Conservation (phyloP, 2,888 invertebrate species). For the Aquatica leii region DNA sequence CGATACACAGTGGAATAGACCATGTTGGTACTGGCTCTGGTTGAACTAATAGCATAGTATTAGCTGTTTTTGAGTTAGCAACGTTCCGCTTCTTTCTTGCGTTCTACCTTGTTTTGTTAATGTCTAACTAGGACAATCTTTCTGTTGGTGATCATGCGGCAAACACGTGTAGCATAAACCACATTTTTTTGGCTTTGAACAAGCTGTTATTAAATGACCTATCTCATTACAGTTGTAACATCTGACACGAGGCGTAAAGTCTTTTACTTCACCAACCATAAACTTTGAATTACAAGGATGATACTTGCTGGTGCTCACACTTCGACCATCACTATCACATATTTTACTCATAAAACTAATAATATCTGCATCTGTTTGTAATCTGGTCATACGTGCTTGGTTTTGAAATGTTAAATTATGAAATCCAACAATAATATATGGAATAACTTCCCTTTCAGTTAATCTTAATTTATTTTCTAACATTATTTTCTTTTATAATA, state of each 20-base stretch:
- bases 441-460: background rate
- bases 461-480: background rate
- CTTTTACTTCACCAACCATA: background rate
- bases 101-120: too few relatives aligned
- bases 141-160: background rate
- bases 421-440: background rate
- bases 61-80: background rate
- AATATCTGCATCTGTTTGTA: too few relatives aligned
- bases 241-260: background rate
- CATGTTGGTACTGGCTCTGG: background rate
- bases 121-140: background rate
- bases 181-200: background rate
- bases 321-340: background rate
- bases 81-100: background rate
- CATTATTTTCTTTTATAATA: background rate
- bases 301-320: background rate
- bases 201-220: too few relatives aligned
- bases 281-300: background rate
- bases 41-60: background rate
- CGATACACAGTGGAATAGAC: background rate
- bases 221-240: too few relatives aligned
- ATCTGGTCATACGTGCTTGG: too few relatives aligned
- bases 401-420: too few relatives aligned
- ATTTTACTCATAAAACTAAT: background rate
- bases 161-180: background rate